phyloP scores from a whole-genome alignment of 2,113 vertebrate genomes.

The Terrapene triunguis region DNA sequence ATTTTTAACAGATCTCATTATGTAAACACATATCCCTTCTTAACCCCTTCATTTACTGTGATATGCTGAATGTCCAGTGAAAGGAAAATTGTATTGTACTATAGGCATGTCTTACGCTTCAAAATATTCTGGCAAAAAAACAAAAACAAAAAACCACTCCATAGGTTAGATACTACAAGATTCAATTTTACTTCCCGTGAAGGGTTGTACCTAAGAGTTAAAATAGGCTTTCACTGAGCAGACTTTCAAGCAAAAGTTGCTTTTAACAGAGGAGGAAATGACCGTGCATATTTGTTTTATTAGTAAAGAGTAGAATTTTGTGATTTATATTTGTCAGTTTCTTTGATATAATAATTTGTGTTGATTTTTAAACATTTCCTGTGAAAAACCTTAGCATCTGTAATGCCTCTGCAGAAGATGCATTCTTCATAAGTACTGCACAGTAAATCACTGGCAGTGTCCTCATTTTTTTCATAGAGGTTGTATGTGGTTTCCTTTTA shows the following conservation, averaged over 20 bases:
- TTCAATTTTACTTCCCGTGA: background rate
- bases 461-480: background rate
- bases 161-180: constrained; percentile 12
- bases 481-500: constrained; percentile 34
- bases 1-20: background rate
- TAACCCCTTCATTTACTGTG: background rate
- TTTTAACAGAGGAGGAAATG: constrained; percentile 25
- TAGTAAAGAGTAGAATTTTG: background rate
- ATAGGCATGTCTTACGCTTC: background rate
- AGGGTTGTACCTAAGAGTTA: constrained; percentile 40
- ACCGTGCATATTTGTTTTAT: constrained; percentile 41
- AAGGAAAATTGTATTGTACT: background rate
- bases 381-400: constrained; percentile 40
- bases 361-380: background rate
- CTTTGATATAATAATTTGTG: constrained; percentile 1
- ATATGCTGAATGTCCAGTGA: background rate
- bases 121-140: constrained; percentile 36
- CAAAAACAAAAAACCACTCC: background rate
- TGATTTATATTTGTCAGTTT: constrained; percentile 23
- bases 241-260: constrained; percentile 44
- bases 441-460: background rate
- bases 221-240: constrained; percentile 42
- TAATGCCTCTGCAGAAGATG: constrained; percentile 14
- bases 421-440: constrained; percentile 46
- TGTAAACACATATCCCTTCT: background rate